These are phyloP conservation scores for Lordiphosa mommai DNA, from an alignment of 1,140 invertebrate species.

Conservation along the genomic window DNA sequence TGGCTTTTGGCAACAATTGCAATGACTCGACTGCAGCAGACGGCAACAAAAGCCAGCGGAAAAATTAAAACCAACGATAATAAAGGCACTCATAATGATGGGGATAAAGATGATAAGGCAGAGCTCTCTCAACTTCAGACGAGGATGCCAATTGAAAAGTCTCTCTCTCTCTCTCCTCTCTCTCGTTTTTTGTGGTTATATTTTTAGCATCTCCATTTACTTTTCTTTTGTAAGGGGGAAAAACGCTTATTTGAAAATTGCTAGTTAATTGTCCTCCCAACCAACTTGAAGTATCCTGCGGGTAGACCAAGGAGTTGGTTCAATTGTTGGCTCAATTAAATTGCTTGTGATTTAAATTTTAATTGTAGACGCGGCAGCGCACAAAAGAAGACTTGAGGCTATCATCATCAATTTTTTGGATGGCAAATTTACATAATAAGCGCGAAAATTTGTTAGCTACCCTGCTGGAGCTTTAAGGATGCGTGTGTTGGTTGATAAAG, in stretches of 20 bases:
- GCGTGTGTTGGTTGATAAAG: slow-evolving; percentile 7
- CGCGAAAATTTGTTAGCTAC: slow-evolving; percentile 42
- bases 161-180: slow-evolving; percentile 9
- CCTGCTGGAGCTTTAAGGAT: slow-evolving; percentile 1
- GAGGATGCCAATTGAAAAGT: slow-evolving; percentile 69
- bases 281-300: slow-evolving; percentile 35
- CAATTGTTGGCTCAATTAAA: slow-evolving; percentile 70
- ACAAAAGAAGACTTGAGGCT: slow-evolving; percentile 41
- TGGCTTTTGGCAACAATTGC: slow-evolving; percentile 50
- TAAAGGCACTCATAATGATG: slow-evolving; percentile 59
- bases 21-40: slow-evolving; percentile 32
- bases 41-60: slow-evolving; percentile 20
- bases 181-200: slow-evolving; percentile 44
- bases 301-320: slow-evolving; percentile 37
- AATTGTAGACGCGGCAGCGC: slow-evolving; percentile 59
- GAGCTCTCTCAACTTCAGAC: slow-evolving; percentile 18
- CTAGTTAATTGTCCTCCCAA: slow-evolving; percentile 63
- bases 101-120: slow-evolving; percentile 53
- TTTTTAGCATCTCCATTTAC: slow-evolving; percentile 11
- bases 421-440: slow-evolving; percentile 70
- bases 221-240: slow-evolving; percentile 59
- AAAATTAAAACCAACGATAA: slow-evolving; percentile 66
- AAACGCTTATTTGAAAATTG: slow-evolving; percentile 76
- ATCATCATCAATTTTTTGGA: slow-evolving; percentile 54
- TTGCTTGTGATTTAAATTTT: slow-evolving; percentile 77